A percentile compares a stretch with the other conserved stretches of the same genome.
phyloP scores from a whole-genome alignment of 2,113 vertebrate genomes.

The Dasyurus viverrinus region DNA sequence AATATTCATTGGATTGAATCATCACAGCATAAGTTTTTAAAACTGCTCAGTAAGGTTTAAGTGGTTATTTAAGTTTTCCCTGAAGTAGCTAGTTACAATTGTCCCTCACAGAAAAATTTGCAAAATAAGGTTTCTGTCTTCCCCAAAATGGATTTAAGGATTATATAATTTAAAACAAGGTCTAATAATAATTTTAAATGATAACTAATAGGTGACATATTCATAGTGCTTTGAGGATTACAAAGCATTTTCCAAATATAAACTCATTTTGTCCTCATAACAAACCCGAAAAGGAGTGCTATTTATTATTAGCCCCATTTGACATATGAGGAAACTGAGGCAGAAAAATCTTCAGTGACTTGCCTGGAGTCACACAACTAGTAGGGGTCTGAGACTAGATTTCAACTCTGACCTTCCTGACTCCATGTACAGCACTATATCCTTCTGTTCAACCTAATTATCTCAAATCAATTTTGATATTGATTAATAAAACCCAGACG shows the following conservation, averaged over 20 bases:
- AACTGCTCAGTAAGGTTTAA: conserved; percentile 37
- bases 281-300: background rate
- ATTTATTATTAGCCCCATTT: background rate
- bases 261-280: background rate
- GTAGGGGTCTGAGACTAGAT: background rate
- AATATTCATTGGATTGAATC: background rate
- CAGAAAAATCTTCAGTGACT: background rate
- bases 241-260: background rate
- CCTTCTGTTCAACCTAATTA: background rate
- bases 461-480: background rate
- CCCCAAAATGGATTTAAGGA: background rate
- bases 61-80: conserved; percentile 24
- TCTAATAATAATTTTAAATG: background rate
- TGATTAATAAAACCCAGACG: background rate
- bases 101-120: background rate
- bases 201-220: background rate
- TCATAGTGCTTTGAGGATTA: background rate
- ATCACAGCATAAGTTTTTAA: conserved; percentile 24
- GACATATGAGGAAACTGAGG: background rate
- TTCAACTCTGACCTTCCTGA: background rate
- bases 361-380: background rate
- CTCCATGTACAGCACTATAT: background rate
- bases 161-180: background rate
- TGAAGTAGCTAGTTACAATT: background rate
- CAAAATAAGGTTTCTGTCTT: background rate